These are phyloP conservation scores for Octopus sinensis DNA, from an alignment of 1,140 invertebrate genomes.

Conservation along the genomic window DNA sequence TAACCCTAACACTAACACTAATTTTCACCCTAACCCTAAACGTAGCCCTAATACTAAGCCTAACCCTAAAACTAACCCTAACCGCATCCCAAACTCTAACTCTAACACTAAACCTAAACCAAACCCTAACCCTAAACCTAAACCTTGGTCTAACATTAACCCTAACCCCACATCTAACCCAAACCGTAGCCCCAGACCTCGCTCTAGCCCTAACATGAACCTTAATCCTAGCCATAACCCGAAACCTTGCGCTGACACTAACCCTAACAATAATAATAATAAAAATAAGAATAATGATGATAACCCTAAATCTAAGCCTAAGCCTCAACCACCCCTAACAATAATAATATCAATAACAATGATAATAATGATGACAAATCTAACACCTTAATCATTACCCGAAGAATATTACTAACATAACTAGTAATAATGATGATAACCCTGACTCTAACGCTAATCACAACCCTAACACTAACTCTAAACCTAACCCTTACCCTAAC, in stretches of 20 bases:
- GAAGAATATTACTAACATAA: too few species aligned
- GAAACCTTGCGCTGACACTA: neutral
- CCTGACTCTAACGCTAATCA: slow-evolving; percentile 25
- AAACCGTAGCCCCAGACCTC: too few species aligned
- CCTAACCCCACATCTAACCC: slow-evolving; percentile 1
- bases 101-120: too few species aligned
- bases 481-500: slow-evolving; percentile 30
- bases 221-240: neutral
- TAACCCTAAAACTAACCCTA: too few species aligned
- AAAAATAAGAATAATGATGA: neutral
- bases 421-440: slow-evolving; percentile 26
- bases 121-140: neutral
- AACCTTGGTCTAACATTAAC: neutral
- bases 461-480: slow-evolving; percentile 28
- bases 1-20: too few species aligned
- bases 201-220: neutral
- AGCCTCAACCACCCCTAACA: slow-evolving; percentile 36
- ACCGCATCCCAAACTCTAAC: too few species aligned
- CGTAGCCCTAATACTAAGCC: too few species aligned
- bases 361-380: slow-evolving; percentile 26
- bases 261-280: neutral
- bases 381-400: slow-evolving; percentile 31
- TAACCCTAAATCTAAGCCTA: slow-evolving; percentile 41
- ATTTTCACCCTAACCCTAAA: too few species aligned
- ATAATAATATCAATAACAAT: slow-evolving; percentile 29